Conservation (phyloP, 53 echinoderm and acorn worm genomes). For the Holothuria scabra region DNA sequence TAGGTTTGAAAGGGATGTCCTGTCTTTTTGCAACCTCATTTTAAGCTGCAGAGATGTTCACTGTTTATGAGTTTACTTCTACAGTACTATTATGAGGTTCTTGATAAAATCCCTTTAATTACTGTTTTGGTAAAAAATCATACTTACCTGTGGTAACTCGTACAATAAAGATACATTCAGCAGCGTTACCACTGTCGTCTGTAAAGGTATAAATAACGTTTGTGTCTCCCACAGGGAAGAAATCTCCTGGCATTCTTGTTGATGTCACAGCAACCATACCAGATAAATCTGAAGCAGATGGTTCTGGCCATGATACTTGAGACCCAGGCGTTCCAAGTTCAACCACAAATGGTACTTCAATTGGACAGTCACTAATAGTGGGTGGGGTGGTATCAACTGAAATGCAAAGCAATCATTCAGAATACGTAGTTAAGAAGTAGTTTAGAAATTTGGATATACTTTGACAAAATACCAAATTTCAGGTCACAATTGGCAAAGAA, state of each 20-base stretch:
- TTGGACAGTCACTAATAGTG: slow-evolving; percentile 10
- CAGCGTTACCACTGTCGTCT: slow-evolving; percentile 47
- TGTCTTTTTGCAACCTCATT: too few species aligned
- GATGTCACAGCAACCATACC: not conserved
- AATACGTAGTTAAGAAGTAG: too few species aligned
- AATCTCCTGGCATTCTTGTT: slow-evolving; percentile 12
- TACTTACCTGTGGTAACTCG: slow-evolving; percentile 31
- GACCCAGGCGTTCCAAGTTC: slow-evolving; percentile 43
- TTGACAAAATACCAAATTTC: too few species aligned
- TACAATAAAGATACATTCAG: slow-evolving; percentile 31
- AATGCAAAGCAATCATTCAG: not conserved
- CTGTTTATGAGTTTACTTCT: too few species aligned
- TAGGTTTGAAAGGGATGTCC: too few species aligned
- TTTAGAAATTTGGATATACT: too few species aligned
- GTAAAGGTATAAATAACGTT: slow-evolving; percentile 40
- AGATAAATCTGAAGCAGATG: slow-evolving; percentile 61
- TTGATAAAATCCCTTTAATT: too few species aligned
- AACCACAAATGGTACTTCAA: not conserved
- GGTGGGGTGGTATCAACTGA: slow-evolving; percentile 32
- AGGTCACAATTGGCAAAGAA: too few species aligned
- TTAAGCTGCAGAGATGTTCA: too few species aligned
- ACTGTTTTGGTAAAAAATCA: too few species aligned
- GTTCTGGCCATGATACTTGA: slow-evolving; percentile 54
- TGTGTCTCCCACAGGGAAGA: slow-evolving; percentile 53
- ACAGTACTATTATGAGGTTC: too few species aligned